Evolutionary conservation across 2,797 vertebrate species (phyloP).

Genomic region (Melanotaenia parkinsoni): DNA sequence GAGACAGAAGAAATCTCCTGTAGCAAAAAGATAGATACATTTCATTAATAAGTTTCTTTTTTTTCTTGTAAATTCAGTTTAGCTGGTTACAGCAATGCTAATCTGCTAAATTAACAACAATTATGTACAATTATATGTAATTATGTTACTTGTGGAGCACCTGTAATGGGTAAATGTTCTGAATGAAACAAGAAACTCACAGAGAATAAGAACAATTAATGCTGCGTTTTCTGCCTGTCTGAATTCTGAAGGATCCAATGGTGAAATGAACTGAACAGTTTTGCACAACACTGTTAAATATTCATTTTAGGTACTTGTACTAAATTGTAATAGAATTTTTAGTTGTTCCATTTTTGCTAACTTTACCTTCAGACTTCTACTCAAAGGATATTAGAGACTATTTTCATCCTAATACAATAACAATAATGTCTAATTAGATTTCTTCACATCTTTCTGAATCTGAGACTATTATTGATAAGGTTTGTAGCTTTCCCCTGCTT

Average conservation of each 20-base stretch:
- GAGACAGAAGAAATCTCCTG: constrained; percentile 91
- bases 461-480: background rate
- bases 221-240: background rate
- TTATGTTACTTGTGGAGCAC: background rate
- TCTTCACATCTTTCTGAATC: background rate
- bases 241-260: background rate
- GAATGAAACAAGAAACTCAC: background rate
- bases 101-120: background rate
- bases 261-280: background rate
- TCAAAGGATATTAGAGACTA: background rate
- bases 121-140: background rate
- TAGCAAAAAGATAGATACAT: background rate
- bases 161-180: background rate
- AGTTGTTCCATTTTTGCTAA: background rate
- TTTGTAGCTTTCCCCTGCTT: background rate
- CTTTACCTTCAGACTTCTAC: background rate
- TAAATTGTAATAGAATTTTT: background rate
- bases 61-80: background rate
- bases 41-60: background rate
- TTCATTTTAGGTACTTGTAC: background rate
- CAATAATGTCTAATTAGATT: background rate
- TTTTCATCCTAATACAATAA: background rate
- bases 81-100: background rate
- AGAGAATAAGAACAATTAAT: background rate
- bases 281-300: background rate